Percentiles rank a stretch among this genome's conserved stretches.
Evolutionary conservation across 2,797 vertebrate genomes (phyloP).

Genomic region (Distichodus sexfasciatus): DNA sequence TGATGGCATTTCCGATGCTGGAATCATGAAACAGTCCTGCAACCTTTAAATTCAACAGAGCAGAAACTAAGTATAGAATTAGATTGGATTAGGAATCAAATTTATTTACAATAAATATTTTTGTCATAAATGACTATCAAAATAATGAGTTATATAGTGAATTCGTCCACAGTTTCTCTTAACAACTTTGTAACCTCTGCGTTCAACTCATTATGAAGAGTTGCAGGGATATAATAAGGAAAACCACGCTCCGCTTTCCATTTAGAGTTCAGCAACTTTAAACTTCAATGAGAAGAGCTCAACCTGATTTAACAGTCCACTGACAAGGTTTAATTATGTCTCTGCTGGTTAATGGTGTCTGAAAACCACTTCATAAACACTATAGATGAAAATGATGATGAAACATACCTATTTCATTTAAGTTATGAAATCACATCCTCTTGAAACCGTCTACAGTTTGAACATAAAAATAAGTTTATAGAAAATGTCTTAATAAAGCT

Average conservation of each 20-base stretch:
- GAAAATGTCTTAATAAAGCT: no score
- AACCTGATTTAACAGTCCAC: not conserved
- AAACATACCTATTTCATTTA: no score
- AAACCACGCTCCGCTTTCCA: slow-evolving; percentile 11
- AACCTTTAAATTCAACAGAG: slow-evolving; percentile 74
- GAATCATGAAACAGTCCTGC: slow-evolving; percentile 89
- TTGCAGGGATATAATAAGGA: slow-evolving; percentile 17
- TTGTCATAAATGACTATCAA: no score
- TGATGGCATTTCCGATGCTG: slow-evolving; percentile 93
- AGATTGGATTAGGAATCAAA: not conserved
- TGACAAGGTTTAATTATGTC: not conserved
- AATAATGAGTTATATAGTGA: no score
- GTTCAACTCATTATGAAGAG: slow-evolving; percentile 25
- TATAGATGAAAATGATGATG: no score
- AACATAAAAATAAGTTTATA: no score
- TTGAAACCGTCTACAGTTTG: no score
- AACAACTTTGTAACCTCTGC: no score
- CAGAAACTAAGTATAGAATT: not conserved
- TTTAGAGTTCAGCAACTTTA: not conserved
- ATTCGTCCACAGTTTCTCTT: no score
- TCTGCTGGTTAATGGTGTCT: not conserved
- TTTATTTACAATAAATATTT: no score
- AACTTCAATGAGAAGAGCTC: not conserved
- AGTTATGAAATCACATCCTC: no score
- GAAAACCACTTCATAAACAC: no score